Evolutionary conservation across 1,140 invertebrate genomes (phyloP), one percentile per base, ranked within the genome.

Genomic region (Sminthurinus signatus): DNA sequence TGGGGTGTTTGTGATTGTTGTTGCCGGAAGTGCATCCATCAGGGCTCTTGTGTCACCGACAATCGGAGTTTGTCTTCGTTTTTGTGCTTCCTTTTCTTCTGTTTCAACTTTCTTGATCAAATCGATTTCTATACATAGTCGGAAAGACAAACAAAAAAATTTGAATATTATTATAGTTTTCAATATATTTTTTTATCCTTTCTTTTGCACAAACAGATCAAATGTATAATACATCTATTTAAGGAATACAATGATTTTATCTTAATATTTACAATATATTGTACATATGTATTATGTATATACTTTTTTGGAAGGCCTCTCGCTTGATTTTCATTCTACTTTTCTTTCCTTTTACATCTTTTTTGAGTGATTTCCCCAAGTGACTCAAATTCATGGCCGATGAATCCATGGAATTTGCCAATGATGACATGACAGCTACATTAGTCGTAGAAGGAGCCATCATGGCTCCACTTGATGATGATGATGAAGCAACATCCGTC

Each of bases 71-170:
- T 3, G 8, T 25, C 28, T 36, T 4, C 54, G 15, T 21, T 56
- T 36, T 36, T 12, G 8, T 8, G 29, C 54, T 39, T 56, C 54
- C 54, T 56, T 56, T 21, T 56, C 36, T 42, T 56, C 54, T 21
- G 10, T 39, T 3, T 25, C 36, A 36, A 8, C 28, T 25, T 4
- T 4, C 21, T 56, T 56, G 19, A 56, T 36, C 14, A 23, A 10
- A 5, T 36, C 54, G 5, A 56, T 36, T 42, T 56, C 54, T 56
- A 21, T 17, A 48, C n/a, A n/a, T n/a, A n/a, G n/a, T n/a, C n/a
- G n/a, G 10, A 42, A 42, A 42, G 39, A n/a, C 10, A 42, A 42
- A 10, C 10, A 12, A 42, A n/a, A n/a, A 10, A 42, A 10, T 12
- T 12, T 10, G 10, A 42, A 12, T 42, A 42, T 10, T 42, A 10